phyloP scores from a whole-genome alignment of 2,888 invertebrate genomes.

The Eupithecia dodoneata region DNA sequence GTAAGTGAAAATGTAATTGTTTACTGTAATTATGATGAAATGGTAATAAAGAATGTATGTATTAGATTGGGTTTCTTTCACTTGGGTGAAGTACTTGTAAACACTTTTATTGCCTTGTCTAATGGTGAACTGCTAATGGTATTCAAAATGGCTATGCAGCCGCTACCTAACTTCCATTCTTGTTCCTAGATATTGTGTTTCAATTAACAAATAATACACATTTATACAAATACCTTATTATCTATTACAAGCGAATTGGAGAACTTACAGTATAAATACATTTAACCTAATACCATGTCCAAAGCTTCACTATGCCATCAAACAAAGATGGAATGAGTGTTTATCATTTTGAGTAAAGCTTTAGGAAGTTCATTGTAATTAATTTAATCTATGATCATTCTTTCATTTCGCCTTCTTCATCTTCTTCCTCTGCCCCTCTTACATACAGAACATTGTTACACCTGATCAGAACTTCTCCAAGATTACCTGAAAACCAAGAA shows the following conservation, averaged over 20 bases:
- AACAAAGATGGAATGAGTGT: constrained; percentile 7
- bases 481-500: constrained; percentile 84
- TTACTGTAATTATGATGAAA: constrained; percentile 64
- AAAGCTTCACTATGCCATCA: neutral
- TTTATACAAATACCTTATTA: constrained; percentile 25
- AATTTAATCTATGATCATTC: constrained; percentile 80
- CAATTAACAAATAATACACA: constrained; percentile 12
- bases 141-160: neutral
- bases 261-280: constrained; percentile 27
- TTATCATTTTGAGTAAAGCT: neutral
- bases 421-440: constrained; percentile 97
- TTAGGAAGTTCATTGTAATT: constrained; percentile 9
- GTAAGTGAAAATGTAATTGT: constrained; percentile 49
- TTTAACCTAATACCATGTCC: constrained; percentile 10
- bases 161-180: neutral
- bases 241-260: constrained; percentile 26
- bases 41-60: constrained; percentile 35
- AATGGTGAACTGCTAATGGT: too few species aligned
- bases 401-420: constrained; percentile 98
- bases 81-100: neutral
- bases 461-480: constrained; percentile 98
- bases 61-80: neutral
- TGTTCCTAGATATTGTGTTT: neutral
- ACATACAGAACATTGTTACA: constrained; percentile 99
- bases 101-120: too few species aligned